A percentile compares a stretch with the other conserved stretches of the same genome.
phyloP scores from a whole-genome alignment of 2,888 invertebrate genomes.

The Acleris cristana region DNA sequence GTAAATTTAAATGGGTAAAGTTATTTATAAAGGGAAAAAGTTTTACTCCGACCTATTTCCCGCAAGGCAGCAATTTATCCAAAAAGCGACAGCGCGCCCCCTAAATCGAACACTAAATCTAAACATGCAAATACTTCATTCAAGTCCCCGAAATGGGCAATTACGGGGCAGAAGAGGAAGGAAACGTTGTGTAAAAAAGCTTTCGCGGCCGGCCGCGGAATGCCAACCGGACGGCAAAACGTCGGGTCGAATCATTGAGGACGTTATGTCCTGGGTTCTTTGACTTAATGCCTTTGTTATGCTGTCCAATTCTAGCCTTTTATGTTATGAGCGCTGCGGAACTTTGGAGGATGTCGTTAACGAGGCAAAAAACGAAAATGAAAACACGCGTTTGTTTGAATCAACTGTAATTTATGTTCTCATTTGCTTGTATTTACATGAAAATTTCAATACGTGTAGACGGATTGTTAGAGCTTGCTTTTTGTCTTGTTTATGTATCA shows the following conservation, averaged over 20 bases:
- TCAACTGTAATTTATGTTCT: too few relatives aligned
- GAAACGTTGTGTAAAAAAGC: conserved; percentile 32
- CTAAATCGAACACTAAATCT: conserved; percentile 38
- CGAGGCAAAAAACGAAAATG: too few relatives aligned
- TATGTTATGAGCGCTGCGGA: conserved; percentile 21
- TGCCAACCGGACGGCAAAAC: conserved; percentile 29
- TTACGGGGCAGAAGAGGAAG: conserved; percentile 31
- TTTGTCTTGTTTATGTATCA: too few relatives aligned
- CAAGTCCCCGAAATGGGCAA: conserved; percentile 38
- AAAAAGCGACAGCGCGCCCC: conserved; percentile 34
- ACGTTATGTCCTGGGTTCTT: conserved; percentile 27
- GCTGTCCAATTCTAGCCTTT: conserved; percentile 30
- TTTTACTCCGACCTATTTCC: conserved; percentile 5
- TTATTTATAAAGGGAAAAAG: conserved; percentile 1
- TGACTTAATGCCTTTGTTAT: conserved; percentile 36
- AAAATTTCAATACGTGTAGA: too few relatives aligned
- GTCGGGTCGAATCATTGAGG: conserved; percentile 31
- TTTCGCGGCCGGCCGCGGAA: conserved; percentile 17
- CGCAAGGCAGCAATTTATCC: conserved; percentile 31
- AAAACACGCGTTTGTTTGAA: too few relatives aligned
- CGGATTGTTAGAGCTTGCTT: too few relatives aligned
- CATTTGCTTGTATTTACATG: too few relatives aligned
- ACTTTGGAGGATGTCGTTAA: conserved; percentile 46
- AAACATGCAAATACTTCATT: conserved; percentile 39
- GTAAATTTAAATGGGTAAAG: background rate